Evolutionary conservation across 1,140 invertebrate genomes (phyloP).

Genomic region (Drosophila equinoxialis): DNA sequence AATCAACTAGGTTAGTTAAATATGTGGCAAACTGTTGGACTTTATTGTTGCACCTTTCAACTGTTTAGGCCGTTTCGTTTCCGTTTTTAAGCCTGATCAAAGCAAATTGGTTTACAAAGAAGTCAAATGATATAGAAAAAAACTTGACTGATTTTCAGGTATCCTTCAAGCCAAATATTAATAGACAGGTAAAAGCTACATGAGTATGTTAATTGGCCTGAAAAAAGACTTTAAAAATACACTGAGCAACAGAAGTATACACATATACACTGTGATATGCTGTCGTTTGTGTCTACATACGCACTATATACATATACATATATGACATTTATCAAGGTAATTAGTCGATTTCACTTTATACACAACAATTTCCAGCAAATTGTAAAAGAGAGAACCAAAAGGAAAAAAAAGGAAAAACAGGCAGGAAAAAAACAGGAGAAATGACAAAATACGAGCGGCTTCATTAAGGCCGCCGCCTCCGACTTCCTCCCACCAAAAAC

Average conservation of each 20-base stretch:
- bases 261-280: background rate
- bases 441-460: conserved; percentile 42
- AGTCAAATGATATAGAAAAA: too few relatives aligned
- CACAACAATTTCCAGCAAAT: conserved; percentile 8
- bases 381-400: conserved; percentile 6
- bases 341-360: conserved; percentile 15
- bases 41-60: too few relatives aligned
- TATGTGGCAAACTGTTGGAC: too few relatives aligned
- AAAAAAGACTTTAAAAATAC: too few relatives aligned
- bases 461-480: conserved; percentile 48
- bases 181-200: too few relatives aligned
- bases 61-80: too few relatives aligned
- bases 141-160: too few relatives aligned
- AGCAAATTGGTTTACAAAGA: too few relatives aligned
- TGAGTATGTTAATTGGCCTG: too few relatives aligned
- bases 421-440: conserved; percentile 17
- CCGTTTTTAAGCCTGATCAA: too few relatives aligned
- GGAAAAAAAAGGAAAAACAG: background rate
- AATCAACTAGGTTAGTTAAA: too few relatives aligned
- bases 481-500: background rate
- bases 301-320: background rate
- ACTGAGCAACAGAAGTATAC: background rate
- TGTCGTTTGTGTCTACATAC: background rate
- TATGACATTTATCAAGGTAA: conserved; percentile 19
- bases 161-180: too few relatives aligned